A percentile compares a stretch with the other conserved stretches of the same genome.
These are phyloP conservation scores for Achroia grisella DNA, from an alignment of 1,140 invertebrate species.

Conservation along the genomic window DNA sequence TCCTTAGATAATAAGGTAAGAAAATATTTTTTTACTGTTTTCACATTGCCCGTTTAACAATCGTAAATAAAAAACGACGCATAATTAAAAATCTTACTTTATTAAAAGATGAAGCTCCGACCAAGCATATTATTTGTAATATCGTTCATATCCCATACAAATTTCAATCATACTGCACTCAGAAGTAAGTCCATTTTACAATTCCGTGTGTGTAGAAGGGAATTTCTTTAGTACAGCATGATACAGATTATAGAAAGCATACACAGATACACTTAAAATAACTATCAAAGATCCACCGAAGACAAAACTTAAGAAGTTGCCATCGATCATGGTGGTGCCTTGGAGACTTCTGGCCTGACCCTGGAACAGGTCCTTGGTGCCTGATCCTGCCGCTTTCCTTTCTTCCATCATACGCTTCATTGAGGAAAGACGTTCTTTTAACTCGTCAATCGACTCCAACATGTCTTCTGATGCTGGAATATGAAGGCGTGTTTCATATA, in stretches of 20 bases:
- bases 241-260: slow-evolving; percentile 89
- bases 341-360: slow-evolving; percentile 66
- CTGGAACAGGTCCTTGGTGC: slow-evolving; percentile 64
- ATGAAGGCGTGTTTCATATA: no score
- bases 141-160: no score
- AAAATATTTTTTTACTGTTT: no score
- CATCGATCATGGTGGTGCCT: slow-evolving; percentile 82
- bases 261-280: slow-evolving; percentile 85
- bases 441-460: slow-evolving; percentile 84
- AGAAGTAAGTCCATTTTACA: slow-evolving; percentile 67
- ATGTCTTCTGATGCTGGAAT: slow-evolving; percentile 73
- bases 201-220: slow-evolving; percentile 82
- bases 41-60: no score
- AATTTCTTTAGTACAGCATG: slow-evolving; percentile 87
- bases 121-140: no score
- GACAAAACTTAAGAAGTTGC: slow-evolving; percentile 85
- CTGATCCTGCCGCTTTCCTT: slow-evolving; percentile 67
- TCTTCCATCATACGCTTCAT: slow-evolving; percentile 88
- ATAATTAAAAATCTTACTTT: no score
- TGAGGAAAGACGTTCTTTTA: slow-evolving; percentile 81
- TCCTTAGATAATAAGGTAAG: no score
- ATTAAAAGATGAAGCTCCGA: no score
- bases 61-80: no score
- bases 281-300: slow-evolving; percentile 83
- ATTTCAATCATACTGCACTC: no score